phyloP scores from a whole-genome alignment of 2,888 invertebrate species.

The Spodoptera littoralis region DNA sequence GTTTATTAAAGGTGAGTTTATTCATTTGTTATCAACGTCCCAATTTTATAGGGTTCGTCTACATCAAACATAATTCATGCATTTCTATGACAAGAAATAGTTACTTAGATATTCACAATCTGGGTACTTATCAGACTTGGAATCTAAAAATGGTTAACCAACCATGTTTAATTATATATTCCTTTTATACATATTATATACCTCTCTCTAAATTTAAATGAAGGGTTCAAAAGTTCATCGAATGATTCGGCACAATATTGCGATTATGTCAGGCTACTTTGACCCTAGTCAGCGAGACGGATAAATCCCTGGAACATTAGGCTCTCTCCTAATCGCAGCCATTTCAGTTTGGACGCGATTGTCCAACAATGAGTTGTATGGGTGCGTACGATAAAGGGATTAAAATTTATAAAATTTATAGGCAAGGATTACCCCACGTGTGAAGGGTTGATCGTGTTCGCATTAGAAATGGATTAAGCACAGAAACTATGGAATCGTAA shows the following conservation, averaged over 20 bases:
- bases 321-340: conserved; percentile 69
- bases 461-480: conserved; percentile 53
- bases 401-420: conserved; percentile 83
- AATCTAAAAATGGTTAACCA: no score
- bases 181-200: no score
- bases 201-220: not conserved
- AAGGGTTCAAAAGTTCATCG: conserved; percentile 37
- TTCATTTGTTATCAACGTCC: no score
- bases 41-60: no score
- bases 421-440: conserved; percentile 66
- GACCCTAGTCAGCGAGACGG: conserved; percentile 43
- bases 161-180: no score
- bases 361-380: conserved; percentile 74
- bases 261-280: conserved; percentile 47
- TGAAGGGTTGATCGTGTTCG: conserved; percentile 61
- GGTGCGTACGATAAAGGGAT: conserved; percentile 80
- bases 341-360: conserved; percentile 64
- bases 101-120: no score
- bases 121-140: no score
- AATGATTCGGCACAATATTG: conserved; percentile 64
- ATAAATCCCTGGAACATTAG: conserved; percentile 67
- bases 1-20: no score
- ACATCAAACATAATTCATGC: no score
- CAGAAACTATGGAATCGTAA: conserved; percentile 28
- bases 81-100: no score